Percentiles rank a stretch among this genome's conserved stretches.
Conservation (phyloP, 2,888 invertebrate genomes). For the Byasa hedistus region DNA sequence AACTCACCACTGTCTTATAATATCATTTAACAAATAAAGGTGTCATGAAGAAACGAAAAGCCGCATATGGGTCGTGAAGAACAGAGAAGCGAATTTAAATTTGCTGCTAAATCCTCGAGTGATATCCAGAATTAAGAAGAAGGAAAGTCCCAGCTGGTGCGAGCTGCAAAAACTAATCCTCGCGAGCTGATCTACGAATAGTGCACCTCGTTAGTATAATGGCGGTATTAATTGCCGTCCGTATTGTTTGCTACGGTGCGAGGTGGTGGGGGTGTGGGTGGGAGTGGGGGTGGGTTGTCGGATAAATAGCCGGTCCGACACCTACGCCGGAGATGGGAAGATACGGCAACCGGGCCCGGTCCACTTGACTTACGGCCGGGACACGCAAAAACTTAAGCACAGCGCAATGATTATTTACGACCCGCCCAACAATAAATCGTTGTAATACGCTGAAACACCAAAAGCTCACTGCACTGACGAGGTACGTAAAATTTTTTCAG, state of each 20-base stretch:
- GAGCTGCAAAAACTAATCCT: slow-evolving; percentile 34
- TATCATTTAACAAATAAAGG: no score
- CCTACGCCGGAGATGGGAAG: slow-evolving; percentile 27
- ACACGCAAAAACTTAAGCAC: slow-evolving; percentile 21
- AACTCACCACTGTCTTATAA: no score
- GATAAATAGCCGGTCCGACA: slow-evolving; percentile 36
- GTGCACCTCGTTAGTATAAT: slow-evolving; percentile 59
- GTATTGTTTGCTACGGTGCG: slow-evolving; percentile 47
- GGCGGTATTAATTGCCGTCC: slow-evolving; percentile 65
- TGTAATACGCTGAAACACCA: no score
- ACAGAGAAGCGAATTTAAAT: neutral
- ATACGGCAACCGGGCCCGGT: slow-evolving; percentile 13
- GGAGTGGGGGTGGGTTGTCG: slow-evolving; percentile 37
- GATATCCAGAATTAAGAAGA: slow-evolving; percentile 10
- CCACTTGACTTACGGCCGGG: slow-evolving; percentile 21
- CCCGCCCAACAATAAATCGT: neutral
- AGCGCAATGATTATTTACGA: slow-evolving; percentile 16
- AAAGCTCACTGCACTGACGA: no score
- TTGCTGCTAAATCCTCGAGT: neutral
- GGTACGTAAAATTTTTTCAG: no score
- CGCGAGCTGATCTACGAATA: slow-evolving; percentile 44
- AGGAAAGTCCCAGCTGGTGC: neutral
- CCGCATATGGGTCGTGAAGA: neutral
- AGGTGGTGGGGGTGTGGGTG: no score
- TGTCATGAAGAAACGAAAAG: no score